Percentiles rank a stretch among this genome's conserved stretches.
Conservation (phyloP, 2,888 invertebrate species). For the Polymixis lichenea region DNA sequence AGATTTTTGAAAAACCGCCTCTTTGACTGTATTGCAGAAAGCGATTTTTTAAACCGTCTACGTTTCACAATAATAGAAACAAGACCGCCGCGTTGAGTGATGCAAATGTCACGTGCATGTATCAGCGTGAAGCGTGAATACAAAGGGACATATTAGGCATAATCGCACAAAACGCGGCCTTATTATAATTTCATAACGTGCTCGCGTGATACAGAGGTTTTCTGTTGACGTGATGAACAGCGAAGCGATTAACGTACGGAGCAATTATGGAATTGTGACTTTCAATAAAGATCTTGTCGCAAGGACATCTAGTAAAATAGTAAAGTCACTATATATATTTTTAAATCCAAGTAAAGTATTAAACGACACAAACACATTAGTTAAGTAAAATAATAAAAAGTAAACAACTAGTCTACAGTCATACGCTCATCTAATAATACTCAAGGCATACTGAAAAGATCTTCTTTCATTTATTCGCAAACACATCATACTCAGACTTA, state of each 20-base stretch:
- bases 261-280: neutral
- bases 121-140: constrained; percentile 27
- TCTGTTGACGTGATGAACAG: neutral
- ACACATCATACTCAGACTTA: too few relatives aligned
- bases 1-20: neutral
- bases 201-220: constrained; percentile 6
- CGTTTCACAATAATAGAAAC: neutral
- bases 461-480: too few relatives aligned
- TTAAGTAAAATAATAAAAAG: too few relatives aligned
- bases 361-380: too few relatives aligned
- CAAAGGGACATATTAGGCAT: constrained; percentile 58
- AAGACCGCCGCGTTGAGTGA: constrained; percentile 29
- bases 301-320: too few relatives aligned
- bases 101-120: constrained; percentile 50
- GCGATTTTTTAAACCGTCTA: neutral
- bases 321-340: too few relatives aligned
- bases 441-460: too few relatives aligned
- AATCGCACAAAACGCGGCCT: constrained; percentile 64
- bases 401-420: too few relatives aligned
- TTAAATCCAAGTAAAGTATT: too few relatives aligned
- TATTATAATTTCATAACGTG: constrained; percentile 73
- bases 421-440: too few relatives aligned
- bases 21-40: neutral
- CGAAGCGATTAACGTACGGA: neutral
- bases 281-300: too few relatives aligned